Percentiles rank a stretch among this genome's conserved stretches.
These are phyloP conservation scores for Hippocampus abdominalis DNA, from an alignment of 2,113 vertebrate species.

Conservation along the genomic window DNA sequence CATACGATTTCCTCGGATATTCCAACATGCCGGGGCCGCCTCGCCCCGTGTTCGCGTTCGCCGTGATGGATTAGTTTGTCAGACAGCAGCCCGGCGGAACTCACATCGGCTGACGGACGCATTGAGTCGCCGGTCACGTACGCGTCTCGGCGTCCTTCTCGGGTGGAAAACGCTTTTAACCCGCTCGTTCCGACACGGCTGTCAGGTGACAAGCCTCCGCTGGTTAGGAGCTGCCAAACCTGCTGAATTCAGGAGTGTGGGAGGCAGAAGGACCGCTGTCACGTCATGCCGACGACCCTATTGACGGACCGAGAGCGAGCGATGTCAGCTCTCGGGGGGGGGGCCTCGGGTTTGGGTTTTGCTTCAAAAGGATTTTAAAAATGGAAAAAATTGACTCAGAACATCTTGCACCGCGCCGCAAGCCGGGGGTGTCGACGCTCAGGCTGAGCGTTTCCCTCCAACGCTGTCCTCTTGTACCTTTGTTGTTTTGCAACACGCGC, in stretches of 20 bases:
- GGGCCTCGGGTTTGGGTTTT: constrained; percentile 3
- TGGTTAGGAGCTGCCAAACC: constrained; percentile 34
- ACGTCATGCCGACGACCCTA: constrained; percentile 14
- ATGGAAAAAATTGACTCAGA: constrained; percentile 37
- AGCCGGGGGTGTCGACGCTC: constrained; percentile 18
- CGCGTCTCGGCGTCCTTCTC: constrained; percentile 55
- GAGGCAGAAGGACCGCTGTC: constrained; percentile 35
- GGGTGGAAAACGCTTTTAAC: constrained; percentile 63
- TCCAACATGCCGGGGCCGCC: neutral
- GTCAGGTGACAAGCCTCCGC: constrained; percentile 46
- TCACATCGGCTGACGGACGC: constrained; percentile 61
- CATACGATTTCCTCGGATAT: neutral
- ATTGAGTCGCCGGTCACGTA: constrained; percentile 74
- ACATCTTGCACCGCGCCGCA: constrained; percentile 22
- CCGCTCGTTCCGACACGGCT: constrained; percentile 44
- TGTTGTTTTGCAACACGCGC: constrained; percentile 36
- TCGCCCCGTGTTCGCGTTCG: constrained; percentile 33
- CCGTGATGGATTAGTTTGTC: constrained; percentile 74
- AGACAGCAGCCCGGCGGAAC: constrained; percentile 49
- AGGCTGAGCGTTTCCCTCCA: constrained; percentile 13
- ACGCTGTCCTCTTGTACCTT: constrained; percentile 23
- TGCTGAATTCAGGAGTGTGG: constrained; percentile 25
- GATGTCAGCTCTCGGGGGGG: constrained; percentile 19
- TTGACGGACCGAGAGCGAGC: neutral
- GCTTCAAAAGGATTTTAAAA: constrained; percentile 13